These are phyloP conservation scores for Chinchilla lanigera DNA, from an alignment of 2,113 vertebrate species.

Conservation along the genomic window DNA sequence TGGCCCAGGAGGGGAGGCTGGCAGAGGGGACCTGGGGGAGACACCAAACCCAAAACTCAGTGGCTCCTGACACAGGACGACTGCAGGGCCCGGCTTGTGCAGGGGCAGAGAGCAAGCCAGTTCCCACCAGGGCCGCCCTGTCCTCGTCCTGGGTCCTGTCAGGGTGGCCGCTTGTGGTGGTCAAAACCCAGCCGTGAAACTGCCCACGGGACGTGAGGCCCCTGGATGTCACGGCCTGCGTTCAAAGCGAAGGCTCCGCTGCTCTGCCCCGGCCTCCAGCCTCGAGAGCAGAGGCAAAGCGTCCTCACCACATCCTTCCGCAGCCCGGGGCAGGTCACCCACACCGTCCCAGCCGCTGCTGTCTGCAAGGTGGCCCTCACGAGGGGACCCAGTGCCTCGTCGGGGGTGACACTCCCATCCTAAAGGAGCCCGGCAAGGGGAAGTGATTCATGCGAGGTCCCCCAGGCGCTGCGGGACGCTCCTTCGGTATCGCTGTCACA, in stretches of 20 bases:
- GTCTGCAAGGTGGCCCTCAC: not conserved
- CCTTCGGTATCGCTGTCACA: not conserved
- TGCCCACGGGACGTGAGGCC: not conserved
- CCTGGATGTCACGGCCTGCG: not conserved
- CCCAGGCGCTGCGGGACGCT: not conserved
- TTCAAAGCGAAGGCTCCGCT: not conserved
- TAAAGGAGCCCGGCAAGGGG: not conserved
- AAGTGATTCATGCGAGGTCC: not conserved
- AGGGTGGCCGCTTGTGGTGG: not conserved
- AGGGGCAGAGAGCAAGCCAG: not conserved
- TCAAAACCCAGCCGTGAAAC: not conserved
- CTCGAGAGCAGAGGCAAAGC: not conserved
- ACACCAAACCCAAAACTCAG: not conserved
- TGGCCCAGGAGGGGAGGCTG: not conserved
- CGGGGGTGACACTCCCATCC: not conserved
- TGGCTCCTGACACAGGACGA: not conserved
- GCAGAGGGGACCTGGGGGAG: not conserved
- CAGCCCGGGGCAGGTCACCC: not conserved
- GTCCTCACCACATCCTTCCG: conserved; percentile 62
- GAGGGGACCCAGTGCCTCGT: not conserved
- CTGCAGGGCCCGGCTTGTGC: not conserved
- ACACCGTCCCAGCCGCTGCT: not conserved
- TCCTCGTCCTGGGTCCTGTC: not conserved
- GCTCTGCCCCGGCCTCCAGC: not conserved
- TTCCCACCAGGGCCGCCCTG: not conserved